These are phyloP conservation scores for Butastur rufipennis DNA, from an alignment of 2,113 vertebrate species.

Conservation along the genomic window DNA sequence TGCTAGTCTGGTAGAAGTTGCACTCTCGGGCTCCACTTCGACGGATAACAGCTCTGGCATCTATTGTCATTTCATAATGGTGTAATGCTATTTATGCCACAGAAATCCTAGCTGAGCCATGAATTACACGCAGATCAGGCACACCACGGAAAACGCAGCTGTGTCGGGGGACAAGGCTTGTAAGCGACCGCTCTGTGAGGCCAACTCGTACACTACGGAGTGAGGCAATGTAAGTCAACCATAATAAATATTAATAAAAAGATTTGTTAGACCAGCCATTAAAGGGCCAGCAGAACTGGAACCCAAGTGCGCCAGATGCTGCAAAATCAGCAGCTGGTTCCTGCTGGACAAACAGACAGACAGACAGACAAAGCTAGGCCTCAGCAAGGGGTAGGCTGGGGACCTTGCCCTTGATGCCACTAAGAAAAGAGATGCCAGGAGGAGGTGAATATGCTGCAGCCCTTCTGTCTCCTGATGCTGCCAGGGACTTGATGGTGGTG, in stretches of 20 bases:
- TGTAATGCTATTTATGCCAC: constrained; percentile 14
- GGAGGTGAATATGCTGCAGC: not conserved
- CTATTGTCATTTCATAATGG: constrained; percentile 28
- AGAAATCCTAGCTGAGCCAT: constrained; percentile 38
- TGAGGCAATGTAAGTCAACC: not conserved
- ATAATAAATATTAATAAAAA: not conserved
- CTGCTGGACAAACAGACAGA: not conserved
- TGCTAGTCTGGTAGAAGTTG: constrained; percentile 29
- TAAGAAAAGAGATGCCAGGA: not conserved
- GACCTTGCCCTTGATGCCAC: not conserved
- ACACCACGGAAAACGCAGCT: not conserved
- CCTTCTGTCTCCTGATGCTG: not conserved
- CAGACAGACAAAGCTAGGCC: not conserved
- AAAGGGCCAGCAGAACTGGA: not conserved
- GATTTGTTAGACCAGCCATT: not conserved
- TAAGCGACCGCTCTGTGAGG: not conserved
- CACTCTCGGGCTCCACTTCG: not conserved
- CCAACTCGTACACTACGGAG: not conserved
- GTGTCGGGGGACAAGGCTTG: not conserved
- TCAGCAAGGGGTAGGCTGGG: not conserved
- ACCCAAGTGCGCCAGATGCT: not conserved
- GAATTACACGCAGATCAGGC: not conserved
- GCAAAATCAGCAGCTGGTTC: not conserved
- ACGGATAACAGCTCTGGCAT: not conserved
- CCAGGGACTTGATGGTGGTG: too few relatives aligned